Percentiles rank a stretch among this genome's conserved stretches.
Conservation (phyloP, 2,113 vertebrate genomes). For the Cololabis saira region DNA sequence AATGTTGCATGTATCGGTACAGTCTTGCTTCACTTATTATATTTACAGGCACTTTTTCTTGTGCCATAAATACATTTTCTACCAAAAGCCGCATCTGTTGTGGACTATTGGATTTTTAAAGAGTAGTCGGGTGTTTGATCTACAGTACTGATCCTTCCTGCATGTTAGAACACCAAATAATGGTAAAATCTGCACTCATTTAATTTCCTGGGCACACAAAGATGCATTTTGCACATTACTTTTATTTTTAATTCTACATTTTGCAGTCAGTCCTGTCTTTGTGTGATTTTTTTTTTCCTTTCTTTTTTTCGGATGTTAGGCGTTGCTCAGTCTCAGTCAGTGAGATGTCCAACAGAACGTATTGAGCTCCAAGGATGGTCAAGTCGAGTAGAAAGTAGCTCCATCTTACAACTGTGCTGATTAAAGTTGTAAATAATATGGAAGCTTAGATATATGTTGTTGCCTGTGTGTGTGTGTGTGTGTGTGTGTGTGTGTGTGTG, state of each 20-base stretch:
- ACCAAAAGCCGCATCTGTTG: neutral
- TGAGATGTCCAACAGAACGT: slow-evolving; percentile 23
- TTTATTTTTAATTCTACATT: slow-evolving; percentile 36
- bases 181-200: neutral
- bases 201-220: no score
- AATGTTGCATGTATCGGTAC: neutral
- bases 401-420: slow-evolving; percentile 15
- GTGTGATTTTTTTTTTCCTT: slow-evolving; percentile 8
- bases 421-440: slow-evolving; percentile 56
- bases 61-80: neutral
- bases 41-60: neutral
- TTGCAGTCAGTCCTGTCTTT: slow-evolving; percentile 18
- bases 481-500: slow-evolving; percentile 28
- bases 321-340: slow-evolving; percentile 1
- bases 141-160: no score
- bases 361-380: neutral
- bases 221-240: neutral
- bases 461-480: slow-evolving; percentile 18
- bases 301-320: slow-evolving; percentile 10
- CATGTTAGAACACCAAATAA: neutral
- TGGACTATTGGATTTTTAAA: neutral
- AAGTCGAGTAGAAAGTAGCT: no score
- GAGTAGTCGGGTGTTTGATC: neutral
- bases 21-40: neutral
- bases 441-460: slow-evolving; percentile 6